These are phyloP conservation scores for Portunus trituberculatus DNA, from an alignment of 1,140 invertebrate species.

Conservation along the genomic window DNA sequence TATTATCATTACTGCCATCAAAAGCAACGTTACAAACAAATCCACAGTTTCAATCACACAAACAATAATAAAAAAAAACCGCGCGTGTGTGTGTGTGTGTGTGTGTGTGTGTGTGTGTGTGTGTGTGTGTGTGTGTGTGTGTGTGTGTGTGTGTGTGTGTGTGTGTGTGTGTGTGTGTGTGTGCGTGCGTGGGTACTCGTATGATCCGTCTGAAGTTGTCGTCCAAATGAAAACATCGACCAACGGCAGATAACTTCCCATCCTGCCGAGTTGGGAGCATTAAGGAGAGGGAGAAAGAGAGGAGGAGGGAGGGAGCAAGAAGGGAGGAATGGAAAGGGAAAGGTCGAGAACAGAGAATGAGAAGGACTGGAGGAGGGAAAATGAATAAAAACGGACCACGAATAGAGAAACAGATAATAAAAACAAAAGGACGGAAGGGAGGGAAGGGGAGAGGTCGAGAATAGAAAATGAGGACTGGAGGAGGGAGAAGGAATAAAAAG, in stretches of 20 bases:
- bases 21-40: neutral
- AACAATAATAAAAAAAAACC: too few relatives aligned
- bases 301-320: neutral
- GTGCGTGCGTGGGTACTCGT: neutral
- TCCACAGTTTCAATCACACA: too few relatives aligned
- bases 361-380: neutral
- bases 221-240: constrained; percentile 3
- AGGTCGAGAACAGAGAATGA: neutral
- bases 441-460: neutral
- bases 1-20: neutral
- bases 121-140: neutral
- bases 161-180: constrained; percentile 20
- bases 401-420: too few relatives aligned
- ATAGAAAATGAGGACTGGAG: neutral
- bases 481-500: too few relatives aligned
- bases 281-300: neutral
- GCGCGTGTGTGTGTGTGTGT: constrained; percentile 49
- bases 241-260: neutral
- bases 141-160: constrained; percentile 32
- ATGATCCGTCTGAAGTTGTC: neutral
- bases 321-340: neutral
- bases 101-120: neutral
- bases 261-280: neutral
- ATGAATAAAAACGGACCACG: too few relatives aligned
- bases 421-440: too few relatives aligned